Percentiles rank a stretch among this genome's conserved stretches.
These are phyloP conservation scores for Todus mexicanus DNA, from an alignment of 2,797 vertebrate genomes.

Conservation along the genomic window DNA sequence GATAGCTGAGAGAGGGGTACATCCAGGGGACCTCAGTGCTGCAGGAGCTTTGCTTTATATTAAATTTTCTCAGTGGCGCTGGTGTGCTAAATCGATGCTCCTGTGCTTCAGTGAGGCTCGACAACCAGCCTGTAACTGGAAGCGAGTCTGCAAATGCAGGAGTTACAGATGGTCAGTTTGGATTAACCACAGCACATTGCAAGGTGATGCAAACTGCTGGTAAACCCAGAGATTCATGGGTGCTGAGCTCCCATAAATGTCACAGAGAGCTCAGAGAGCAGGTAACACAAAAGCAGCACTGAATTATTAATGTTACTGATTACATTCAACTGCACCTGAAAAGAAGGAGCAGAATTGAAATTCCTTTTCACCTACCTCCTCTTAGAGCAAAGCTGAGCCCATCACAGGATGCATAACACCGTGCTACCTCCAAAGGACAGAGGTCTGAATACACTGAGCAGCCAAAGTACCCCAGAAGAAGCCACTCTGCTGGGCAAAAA, in stretches of 20 bases:
- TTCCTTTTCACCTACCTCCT: neutral
- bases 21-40: fast-evolving
- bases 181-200: neutral
- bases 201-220: neutral
- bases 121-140: neutral
- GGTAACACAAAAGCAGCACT: neutral
- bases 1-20: neutral
- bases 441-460: fast-evolving
- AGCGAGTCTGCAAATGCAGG: neutral
- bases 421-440: neutral
- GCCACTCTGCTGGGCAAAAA: neutral
- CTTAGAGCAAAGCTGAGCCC: neutral
- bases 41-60: neutral
- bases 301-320: neutral
- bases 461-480: neutral
- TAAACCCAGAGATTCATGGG: neutral
- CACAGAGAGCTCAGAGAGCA: neutral
- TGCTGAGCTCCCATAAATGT: neutral
- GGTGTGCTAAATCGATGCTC: neutral
- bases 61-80: neutral
- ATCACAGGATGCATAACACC: fast-evolving
- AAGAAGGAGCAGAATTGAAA: neutral
- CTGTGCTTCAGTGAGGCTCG: neutral
- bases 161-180: neutral
- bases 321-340: neutral